Conservation (phyloP, 2,797 vertebrate genomes). For the Scolopax rusticola region DNA sequence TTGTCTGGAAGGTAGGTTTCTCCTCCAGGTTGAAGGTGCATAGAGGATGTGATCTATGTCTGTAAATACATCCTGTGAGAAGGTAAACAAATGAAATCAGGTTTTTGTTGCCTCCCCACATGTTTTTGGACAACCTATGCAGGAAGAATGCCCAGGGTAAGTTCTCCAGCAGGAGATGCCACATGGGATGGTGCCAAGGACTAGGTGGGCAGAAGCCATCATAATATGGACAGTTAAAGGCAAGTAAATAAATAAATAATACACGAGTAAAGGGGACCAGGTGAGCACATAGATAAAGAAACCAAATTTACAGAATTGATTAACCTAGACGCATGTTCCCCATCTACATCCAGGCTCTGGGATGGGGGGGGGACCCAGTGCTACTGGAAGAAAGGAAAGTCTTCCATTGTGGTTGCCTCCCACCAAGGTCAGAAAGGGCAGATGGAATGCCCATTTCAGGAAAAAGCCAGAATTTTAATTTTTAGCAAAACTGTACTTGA, state of each 20-base stretch:
- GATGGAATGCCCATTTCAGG: not conserved
- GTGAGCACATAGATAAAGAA: not conserved
- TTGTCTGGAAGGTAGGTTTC: not conserved
- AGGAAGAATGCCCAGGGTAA: not conserved
- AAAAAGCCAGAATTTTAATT: not conserved
- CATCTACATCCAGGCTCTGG: not conserved
- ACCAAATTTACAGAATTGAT: not conserved
- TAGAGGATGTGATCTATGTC: rapidly evolving
- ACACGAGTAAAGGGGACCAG: not conserved
- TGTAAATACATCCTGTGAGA: not conserved
- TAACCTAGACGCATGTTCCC: not conserved
- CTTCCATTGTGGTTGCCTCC: not conserved
- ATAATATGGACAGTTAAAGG: not conserved
- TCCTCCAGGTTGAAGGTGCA: not conserved
- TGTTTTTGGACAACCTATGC: not conserved
- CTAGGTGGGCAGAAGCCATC: not conserved
- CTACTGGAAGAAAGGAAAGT: not conserved
- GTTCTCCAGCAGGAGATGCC: not conserved
- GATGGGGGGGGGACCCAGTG: not conserved
- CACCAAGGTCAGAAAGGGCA: not conserved
- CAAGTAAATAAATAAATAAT: not conserved
- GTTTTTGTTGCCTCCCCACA: not conserved
- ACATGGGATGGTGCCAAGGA: not conserved
- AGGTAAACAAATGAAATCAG: not conserved
- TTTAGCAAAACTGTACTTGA: not conserved